phyloP scores from a whole-genome alignment of 2,113 vertebrate species.

The Pomatostomus ruficeps region DNA sequence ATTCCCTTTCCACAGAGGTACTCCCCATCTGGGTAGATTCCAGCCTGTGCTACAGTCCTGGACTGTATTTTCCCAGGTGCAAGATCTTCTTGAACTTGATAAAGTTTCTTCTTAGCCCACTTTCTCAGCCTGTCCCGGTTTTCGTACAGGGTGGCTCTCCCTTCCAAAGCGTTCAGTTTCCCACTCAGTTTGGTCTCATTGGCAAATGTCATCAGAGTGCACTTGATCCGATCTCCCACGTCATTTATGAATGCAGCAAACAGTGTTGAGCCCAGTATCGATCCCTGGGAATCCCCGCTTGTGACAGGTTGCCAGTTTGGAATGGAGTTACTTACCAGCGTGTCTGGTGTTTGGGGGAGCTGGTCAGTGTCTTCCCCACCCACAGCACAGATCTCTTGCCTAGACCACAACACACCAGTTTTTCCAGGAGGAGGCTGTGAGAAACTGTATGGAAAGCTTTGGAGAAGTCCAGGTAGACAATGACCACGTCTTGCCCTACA shows the following conservation, averaged over 20 bases:
- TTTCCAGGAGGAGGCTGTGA: not conserved
- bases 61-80: not conserved
- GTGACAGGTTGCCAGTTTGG: not conserved
- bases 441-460: fast-evolving
- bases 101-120: not conserved
- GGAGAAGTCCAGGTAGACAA: not conserved
- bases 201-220: not conserved
- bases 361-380: not conserved
- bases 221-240: fast-evolving
- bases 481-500: fast-evolving
- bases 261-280: fast-evolving
- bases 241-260: not conserved
- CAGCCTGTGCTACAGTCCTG: not conserved
- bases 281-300: too few species aligned
- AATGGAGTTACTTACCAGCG: not conserved
- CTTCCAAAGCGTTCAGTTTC: not conserved
- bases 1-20: not conserved
- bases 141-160: not conserved
- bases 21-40: not conserved
- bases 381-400: not conserved
- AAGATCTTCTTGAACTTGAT: not conserved
- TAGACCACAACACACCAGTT: not conserved
- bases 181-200: not conserved
- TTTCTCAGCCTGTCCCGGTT: not conserved
- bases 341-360: not conserved